These are phyloP conservation scores for Ricordea florida DNA, from an alignment of 92 coral and sea anemone genomes.

Conservation along the genomic window DNA sequence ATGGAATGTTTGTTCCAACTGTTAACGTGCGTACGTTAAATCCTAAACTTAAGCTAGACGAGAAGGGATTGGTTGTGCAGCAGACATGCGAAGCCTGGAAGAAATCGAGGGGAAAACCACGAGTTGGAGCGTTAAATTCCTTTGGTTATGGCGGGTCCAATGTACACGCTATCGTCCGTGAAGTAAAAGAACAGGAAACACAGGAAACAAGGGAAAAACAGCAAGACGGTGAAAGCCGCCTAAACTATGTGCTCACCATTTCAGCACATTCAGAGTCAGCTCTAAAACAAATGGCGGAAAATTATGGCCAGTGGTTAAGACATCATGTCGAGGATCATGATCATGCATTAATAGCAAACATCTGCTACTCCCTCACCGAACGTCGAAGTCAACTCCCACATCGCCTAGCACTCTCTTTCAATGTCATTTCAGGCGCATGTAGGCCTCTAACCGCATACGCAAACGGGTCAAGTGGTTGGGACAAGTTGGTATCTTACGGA, in stretches of 20 bases:
- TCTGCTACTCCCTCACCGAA: slow-evolving; percentile 66
- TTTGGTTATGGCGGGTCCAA: slow-evolving; percentile 72
- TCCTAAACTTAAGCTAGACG: slow-evolving; percentile 69
- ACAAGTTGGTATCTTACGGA: slow-evolving; percentile 21
- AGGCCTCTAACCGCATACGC: slow-evolving; percentile 26
- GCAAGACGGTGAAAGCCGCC: too few relatives aligned
- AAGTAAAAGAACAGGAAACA: not conserved
- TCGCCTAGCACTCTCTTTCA: slow-evolving; percentile 50
- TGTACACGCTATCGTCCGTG: slow-evolving; percentile 57
- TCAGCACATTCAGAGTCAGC: slow-evolving; percentile 53
- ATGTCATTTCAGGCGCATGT: slow-evolving; percentile 34
- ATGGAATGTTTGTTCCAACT: slow-evolving; percentile 67
- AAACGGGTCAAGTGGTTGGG: slow-evolving; percentile 27
- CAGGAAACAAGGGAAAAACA: not conserved
- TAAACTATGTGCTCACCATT: slow-evolving; percentile 36
- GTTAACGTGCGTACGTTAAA: slow-evolving; percentile 55
- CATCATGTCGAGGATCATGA: slow-evolving; percentile 13
- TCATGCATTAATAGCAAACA: not conserved
- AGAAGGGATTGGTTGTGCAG: slow-evolving; percentile 18
- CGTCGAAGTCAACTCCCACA: slow-evolving; percentile 53
- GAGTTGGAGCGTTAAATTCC: slow-evolving; percentile 58
- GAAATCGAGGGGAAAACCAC: slow-evolving; percentile 32
- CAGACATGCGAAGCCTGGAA: slow-evolving; percentile 31
- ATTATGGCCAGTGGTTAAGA: slow-evolving; percentile 12
- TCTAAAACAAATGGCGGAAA: slow-evolving; percentile 39